phyloP scores from a whole-genome alignment of 2,888 invertebrate genomes.

The Miltochrista miniata region DNA sequence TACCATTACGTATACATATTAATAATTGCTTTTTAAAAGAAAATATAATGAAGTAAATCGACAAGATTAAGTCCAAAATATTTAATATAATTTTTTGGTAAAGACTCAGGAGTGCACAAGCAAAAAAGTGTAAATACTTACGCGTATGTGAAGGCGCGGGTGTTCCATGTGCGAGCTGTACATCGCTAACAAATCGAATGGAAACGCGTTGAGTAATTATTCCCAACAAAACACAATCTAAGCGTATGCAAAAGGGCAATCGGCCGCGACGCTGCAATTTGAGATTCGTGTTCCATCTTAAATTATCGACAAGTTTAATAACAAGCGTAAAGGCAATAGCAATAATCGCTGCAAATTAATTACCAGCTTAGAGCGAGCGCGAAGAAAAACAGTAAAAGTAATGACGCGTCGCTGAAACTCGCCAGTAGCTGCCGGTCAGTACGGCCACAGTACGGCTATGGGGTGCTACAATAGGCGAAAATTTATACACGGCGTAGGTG shows the following conservation, averaged over 20 bases:
- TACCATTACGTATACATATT: conserved; percentile 4
- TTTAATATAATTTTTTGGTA: background rate
- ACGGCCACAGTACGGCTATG: conserved; percentile 12
- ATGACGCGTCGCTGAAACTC: conserved; percentile 54
- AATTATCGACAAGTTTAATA: conserved; percentile 81
- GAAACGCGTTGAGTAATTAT: conserved; percentile 60
- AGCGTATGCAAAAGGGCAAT: conserved; percentile 66
- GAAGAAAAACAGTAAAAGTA: conserved; percentile 71
- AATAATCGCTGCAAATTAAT: conserved; percentile 78
- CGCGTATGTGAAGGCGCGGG: conserved; percentile 58
- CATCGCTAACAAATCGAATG: conserved; percentile 68
- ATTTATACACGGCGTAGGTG: conserved; percentile 59
- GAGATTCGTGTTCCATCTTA: conserved; percentile 75
- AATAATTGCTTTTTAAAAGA: background rate
- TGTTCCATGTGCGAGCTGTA: conserved; percentile 57
- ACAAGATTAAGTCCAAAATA: background rate
- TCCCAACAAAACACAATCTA: conserved; percentile 65
- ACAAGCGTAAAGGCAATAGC: conserved; percentile 73
- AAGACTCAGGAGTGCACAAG: background rate
- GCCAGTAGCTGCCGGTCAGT: conserved; percentile 37
- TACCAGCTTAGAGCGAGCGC: conserved; percentile 62
- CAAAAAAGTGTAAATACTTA: conserved; percentile 47
- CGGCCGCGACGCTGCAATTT: conserved; percentile 73
- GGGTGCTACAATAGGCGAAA: conserved; percentile 64
- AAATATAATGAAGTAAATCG: background rate